Evolutionary conservation across 2,888 invertebrate genomes (phyloP).

Genomic region (Anaspis maculata): DNA sequence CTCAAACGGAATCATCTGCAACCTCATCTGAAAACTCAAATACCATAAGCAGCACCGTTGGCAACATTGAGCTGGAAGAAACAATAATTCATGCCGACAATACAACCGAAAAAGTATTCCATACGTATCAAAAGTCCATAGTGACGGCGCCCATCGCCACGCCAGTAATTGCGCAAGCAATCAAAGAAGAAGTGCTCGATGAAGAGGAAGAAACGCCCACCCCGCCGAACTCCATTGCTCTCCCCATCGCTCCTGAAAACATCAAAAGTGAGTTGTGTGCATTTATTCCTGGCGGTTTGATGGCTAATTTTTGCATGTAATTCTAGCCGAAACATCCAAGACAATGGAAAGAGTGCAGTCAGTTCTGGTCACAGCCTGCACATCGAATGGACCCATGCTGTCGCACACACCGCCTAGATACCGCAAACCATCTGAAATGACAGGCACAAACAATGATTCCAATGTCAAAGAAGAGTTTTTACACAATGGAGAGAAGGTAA

Average conservation of each 20-base stretch:
- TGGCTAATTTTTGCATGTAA: background rate
- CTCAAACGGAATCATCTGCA: constrained; percentile 6
- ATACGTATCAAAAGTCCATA: constrained; percentile 25
- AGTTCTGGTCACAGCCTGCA: constrained; percentile 38
- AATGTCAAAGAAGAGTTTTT: constrained; percentile 33
- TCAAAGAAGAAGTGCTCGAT: constrained; percentile 14
- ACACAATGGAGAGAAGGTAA: constrained; percentile 38
- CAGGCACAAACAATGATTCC: constrained; percentile 27
- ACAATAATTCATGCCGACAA: constrained; percentile 26
- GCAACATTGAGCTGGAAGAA: constrained; percentile 31
- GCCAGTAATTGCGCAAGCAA: constrained; percentile 37
- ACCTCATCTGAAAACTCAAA: constrained; percentile 33
- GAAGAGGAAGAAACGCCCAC: constrained; percentile 17
- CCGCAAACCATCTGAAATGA: constrained; percentile 31
- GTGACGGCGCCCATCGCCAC: constrained; percentile 34
- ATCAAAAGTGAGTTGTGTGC: constrained; percentile 30
- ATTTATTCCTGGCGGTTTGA: no score
- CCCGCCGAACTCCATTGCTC: constrained; percentile 20
- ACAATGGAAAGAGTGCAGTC: constrained; percentile 36
- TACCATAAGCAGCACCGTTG: constrained; percentile 26
- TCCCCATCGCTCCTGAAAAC: constrained; percentile 27
- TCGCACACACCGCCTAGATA: constrained; percentile 37
- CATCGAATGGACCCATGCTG: constrained; percentile 41
- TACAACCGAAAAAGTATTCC: constrained; percentile 24
- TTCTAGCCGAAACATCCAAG: constrained; percentile 21